Evolutionary conservation across 2,113 vertebrate species (phyloP).

Genomic region (Arenaria interpres): DNA sequence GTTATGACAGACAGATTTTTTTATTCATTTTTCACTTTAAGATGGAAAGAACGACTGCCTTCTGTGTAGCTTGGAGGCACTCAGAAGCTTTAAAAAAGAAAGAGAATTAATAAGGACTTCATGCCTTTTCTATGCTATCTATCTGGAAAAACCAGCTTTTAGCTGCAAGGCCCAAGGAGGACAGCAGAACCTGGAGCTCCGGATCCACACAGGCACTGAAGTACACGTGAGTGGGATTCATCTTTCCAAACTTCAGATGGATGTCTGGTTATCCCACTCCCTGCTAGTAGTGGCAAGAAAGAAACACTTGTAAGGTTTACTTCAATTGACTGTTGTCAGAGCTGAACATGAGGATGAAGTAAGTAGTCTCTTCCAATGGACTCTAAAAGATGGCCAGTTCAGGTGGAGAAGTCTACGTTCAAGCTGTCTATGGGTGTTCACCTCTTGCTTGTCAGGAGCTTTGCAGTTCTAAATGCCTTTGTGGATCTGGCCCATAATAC

Average conservation of each 20-base stretch:
- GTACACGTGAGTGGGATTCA: neutral
- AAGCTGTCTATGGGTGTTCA: neutral
- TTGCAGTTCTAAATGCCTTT: neutral
- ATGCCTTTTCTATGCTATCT: neutral
- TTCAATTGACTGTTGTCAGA: neutral
- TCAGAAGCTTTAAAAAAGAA: neutral
- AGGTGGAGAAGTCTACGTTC: neutral
- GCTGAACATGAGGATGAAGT: fast-evolving
- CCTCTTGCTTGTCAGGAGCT: neutral
- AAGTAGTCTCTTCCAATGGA: neutral
- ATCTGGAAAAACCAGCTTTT: neutral
- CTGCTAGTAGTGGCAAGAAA: neutral
- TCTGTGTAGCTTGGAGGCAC: conserved; percentile 38
- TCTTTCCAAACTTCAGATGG: neutral
- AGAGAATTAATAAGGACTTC: neutral
- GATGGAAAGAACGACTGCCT: conserved; percentile 31
- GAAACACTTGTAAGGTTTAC: neutral
- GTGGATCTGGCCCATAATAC: neutral
- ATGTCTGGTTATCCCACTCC: neutral
- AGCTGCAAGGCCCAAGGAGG: neutral
- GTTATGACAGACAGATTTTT: conserved; percentile 26
- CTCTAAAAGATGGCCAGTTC: neutral
- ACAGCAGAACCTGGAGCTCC: neutral
- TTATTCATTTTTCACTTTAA: conserved; percentile 28
- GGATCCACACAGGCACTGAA: neutral